These are phyloP conservation scores for Proteles cristata DNA, from an alignment of 2,113 vertebrate genomes.

Conservation along the genomic window DNA sequence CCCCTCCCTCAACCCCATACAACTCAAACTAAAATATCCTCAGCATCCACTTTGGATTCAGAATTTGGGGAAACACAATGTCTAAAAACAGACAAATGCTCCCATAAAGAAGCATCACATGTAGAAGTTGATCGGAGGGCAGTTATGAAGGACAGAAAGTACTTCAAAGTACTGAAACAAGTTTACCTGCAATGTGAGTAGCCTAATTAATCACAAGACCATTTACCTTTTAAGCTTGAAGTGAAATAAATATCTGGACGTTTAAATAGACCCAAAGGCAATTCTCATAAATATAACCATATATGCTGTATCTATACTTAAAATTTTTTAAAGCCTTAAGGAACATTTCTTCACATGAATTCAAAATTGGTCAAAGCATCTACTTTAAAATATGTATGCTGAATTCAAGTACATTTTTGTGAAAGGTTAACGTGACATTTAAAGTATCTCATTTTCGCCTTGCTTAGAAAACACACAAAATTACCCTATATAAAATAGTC, in stretches of 20 bases:
- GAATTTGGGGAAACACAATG: not conserved
- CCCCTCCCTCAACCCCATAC: no score
- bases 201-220: not conserved
- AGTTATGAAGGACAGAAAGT: not conserved
- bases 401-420: conserved; percentile 54
- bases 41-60: not conserved
- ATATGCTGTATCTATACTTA: not conserved
- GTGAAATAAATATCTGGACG: not conserved
- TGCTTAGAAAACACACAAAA: conserved; percentile 54
- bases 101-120: not conserved
- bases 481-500: conserved; percentile 49
- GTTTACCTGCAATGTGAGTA: not conserved
- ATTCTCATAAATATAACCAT: not conserved
- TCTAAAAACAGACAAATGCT: conserved; percentile 2
- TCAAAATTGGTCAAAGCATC: conserved; percentile 37
- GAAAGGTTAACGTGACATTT: conserved; percentile 55
- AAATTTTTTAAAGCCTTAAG: not conserved
- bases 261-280: conserved; percentile 55
- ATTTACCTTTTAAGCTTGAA: conserved; percentile 37
- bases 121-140: not conserved
- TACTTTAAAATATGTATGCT: not conserved
- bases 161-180: not conserved
- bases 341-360: conserved; percentile 8
- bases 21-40: not conserved
- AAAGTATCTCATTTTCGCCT: conserved; percentile 54